phyloP scores from a whole-genome alignment of 1,140 invertebrate genomes.

The Ceratina calcarata region DNA sequence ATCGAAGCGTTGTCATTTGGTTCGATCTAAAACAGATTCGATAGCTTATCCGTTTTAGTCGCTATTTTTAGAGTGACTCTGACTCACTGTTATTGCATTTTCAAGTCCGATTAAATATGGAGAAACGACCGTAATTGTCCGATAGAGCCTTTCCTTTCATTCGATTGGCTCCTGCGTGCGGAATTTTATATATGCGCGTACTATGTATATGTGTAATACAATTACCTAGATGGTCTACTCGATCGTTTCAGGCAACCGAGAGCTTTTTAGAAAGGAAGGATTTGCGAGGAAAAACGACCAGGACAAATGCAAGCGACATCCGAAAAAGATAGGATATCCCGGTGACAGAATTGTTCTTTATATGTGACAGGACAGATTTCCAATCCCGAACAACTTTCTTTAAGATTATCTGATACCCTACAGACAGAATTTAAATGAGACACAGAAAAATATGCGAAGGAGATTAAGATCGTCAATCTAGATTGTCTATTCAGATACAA shows the following conservation, averaged over 20 bases:
- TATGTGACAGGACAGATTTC: conserved; percentile 8
- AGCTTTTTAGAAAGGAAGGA: neutral
- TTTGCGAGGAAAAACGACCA: neutral
- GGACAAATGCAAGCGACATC: conserved; percentile 6
- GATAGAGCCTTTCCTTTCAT: neutral
- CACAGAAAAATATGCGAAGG: neutral
- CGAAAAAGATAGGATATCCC: neutral
- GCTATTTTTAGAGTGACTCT: neutral
- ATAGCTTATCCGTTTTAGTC: neutral
- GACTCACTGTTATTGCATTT: neutral
- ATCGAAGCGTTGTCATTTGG: neutral
- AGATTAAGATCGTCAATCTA: neutral
- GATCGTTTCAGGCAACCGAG: neutral
- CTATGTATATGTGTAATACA: neutral
- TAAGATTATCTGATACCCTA: neutral
- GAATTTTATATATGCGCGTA: neutral
- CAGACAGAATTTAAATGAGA: neutral
- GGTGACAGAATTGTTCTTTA: conserved; percentile 1
- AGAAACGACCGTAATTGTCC: neutral
- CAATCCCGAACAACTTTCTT: neutral
- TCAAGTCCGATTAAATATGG: neutral
- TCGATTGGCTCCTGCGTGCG: neutral
- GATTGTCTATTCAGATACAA: neutral
- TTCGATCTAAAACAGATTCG: neutral
- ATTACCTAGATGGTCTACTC: neutral